Evolutionary conservation across 2,797 vertebrate species (phyloP).

Genomic region (Megalops cyprinoides): DNA sequence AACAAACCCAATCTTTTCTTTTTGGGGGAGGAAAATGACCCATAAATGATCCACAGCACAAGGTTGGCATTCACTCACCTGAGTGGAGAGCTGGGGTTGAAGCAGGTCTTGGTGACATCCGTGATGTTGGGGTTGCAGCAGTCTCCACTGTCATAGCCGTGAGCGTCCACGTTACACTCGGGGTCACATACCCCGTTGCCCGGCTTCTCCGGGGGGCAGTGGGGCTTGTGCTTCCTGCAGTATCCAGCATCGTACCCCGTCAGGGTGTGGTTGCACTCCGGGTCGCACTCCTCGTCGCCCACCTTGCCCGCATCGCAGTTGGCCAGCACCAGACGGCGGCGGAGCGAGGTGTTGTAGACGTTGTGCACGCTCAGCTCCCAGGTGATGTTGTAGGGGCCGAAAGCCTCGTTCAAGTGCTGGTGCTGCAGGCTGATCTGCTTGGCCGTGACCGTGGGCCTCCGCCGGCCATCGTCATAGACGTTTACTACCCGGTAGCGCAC

Average conservation of each 20-base stretch:
- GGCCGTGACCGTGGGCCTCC: slow-evolving; percentile 84
- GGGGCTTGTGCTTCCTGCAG: slow-evolving; percentile 75
- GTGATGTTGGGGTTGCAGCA: slow-evolving; percentile 95
- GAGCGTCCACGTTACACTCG: slow-evolving; percentile 92
- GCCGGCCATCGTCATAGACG: slow-evolving; percentile 78
- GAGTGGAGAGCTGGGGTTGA: slow-evolving; percentile 91
- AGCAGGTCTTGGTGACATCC: slow-evolving; percentile 96
- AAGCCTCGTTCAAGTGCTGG: slow-evolving; percentile 88
- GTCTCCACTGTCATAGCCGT: slow-evolving; percentile 89
- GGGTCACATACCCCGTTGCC: slow-evolving; percentile 90
- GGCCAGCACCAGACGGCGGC: slow-evolving; percentile 89
- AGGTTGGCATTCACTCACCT: slow-evolving; percentile 77
- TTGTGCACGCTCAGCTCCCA: slow-evolving; percentile 94
- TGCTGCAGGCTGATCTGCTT: slow-evolving; percentile 96
- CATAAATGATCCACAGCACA: not conserved
- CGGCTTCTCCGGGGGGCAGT: slow-evolving; percentile 81
- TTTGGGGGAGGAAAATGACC: not conserved
- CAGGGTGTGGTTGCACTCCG: slow-evolving; percentile 92
- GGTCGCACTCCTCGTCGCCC: slow-evolving; percentile 87
- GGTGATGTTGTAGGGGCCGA: slow-evolving; percentile 90
- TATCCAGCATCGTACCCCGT: slow-evolving; percentile 92
- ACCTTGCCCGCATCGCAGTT: slow-evolving; percentile 98
- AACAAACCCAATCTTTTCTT: not conserved
- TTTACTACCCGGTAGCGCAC: slow-evolving; percentile 95
- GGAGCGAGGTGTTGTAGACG: slow-evolving; percentile 88